Base-by-base conservation (phyloP, 2,888 invertebrate genomes). In the Reticulitermes lucifugus region DNA sequence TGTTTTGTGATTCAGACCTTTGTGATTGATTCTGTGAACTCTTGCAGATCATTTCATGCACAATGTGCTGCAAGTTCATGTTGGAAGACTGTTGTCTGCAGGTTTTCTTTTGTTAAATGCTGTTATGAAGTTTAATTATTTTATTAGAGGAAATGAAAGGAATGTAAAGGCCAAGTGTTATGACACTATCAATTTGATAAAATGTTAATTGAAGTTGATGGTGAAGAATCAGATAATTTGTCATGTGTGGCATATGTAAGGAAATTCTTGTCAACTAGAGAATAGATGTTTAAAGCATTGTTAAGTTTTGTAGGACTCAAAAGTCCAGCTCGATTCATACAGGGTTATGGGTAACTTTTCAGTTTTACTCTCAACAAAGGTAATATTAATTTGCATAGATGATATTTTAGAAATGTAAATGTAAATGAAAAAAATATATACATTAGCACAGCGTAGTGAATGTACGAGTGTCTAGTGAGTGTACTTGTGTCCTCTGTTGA, bases 351-450 rank as follows among this genome's bases (percentile, higher is more conserved):
- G 81, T 81, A 81, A 81, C 81, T 81, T 65, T 43, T 43, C 65
- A 81, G 81, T 65, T 81, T 65, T 81, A 81, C 81, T 81, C 81
- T 81, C 65, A 81, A 70, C 80, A 80, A 80, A 80, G 80, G 60
- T 59, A 55, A 29, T 59, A 80, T 59, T 35, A 80, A 51, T 80
- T 80, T 80, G 60, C 41, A 70, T 81, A 81, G 81, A n/a, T 79
- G 55, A 79, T 81, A 81, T 81, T 81, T 70, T 81, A 81, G 46
- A 81, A 43, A 79, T 79, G 79, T 79, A 51, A 55, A 79, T 46
- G 35, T 25, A 51, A 43, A 41, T 77, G 46, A 70, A n/a, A 21
- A 21, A 21, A 59, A 9, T 35, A 73, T 29, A 60, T 80, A 80
- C 60, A 59, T 79, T 81, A 81, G 81, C 70, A 65, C 70, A 81